Base-by-base conservation (phyloP, 1,140 invertebrate species). In the Bilobella aurantiaca region DNA sequence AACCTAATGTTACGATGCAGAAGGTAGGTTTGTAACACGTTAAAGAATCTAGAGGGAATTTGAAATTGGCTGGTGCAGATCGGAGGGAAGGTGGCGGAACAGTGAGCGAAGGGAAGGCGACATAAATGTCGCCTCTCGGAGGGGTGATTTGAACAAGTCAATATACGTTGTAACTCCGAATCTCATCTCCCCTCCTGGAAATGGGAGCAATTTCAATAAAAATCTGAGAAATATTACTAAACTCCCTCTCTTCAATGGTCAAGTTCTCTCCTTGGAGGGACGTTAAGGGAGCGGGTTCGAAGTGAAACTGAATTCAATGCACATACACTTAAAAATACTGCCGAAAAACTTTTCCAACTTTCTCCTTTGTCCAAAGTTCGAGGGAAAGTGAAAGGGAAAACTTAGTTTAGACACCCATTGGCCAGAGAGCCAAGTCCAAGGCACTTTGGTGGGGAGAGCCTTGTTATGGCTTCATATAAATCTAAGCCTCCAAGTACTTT, bases 201-300 rank as follows among this genome's bases (percentile, higher is more conserved):
- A 53, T 53, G 49, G 49, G 49, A 53, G 49, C 49, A 53, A 53
- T 58, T 58, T 58, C 57, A 58, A 58, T 58, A 58, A 58, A 58
- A 58, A 58, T 58, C 57, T 58, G 27, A 53, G 21, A 53, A 53
- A 53, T 53, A 53, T 53, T 53, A 53, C 49, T 53, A 23, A 16
- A 53, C 49, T 53, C 49, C 14, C 8, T 53, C 21, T 23, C 49
- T 53, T 53, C 49, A 53, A 12, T 53, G 49, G 49, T 53, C 49
- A 53, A 23, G 8, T 42, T n/a, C 37, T 16, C 49, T 53, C 49
- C 49, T 53, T 5, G 12, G 21, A 18, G 34, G 34, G 34, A 42
- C 8, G 18, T 18, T 42, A 8, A 8, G n/a, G 34, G 34, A 42
- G 34, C 14, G 49, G 23, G 14, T 23, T 18, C 49, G 49, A 53